Evolutionary conservation across 2,113 vertebrate genomes (phyloP).

Genomic region (Rhynchopsitta pachyrhyncha): DNA sequence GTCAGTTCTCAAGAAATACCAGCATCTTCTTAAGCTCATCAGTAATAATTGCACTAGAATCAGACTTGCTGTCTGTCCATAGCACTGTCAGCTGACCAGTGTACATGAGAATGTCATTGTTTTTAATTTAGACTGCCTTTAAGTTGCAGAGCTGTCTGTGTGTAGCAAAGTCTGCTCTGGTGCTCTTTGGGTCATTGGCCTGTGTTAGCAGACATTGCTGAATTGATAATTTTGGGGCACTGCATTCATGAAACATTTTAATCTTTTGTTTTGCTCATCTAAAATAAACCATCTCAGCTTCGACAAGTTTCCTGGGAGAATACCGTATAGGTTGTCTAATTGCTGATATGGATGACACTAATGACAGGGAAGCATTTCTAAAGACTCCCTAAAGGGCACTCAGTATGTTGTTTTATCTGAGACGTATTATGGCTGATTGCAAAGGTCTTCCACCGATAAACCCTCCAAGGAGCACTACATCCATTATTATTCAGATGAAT

Average conservation of each 20-base stretch:
- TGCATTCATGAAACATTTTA: background rate
- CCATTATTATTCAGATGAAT: background rate
- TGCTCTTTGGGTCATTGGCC: background rate
- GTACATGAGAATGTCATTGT: background rate
- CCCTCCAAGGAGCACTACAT: background rate
- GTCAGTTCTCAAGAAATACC: background rate
- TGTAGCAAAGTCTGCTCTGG: background rate
- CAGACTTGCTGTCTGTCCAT: background rate
- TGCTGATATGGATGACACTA: background rate
- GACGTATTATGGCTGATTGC: background rate
- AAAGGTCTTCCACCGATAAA: background rate
- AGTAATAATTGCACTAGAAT: background rate
- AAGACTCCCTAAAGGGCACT: background rate
- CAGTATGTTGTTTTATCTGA: background rate
- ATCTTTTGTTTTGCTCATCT: background rate
- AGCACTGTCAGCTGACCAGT: background rate
- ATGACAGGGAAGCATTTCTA: background rate
- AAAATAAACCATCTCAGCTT: background rate
- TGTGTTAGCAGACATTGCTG: background rate
- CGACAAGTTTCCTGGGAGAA: background rate
- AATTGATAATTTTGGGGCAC: background rate
- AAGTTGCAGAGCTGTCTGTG: background rate
- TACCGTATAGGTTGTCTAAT: background rate
- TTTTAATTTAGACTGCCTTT: background rate
- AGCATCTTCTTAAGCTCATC: background rate